Evolutionary conservation across 2,797 vertebrate species (phyloP).

Genomic region (Coregonus sp.): DNA sequence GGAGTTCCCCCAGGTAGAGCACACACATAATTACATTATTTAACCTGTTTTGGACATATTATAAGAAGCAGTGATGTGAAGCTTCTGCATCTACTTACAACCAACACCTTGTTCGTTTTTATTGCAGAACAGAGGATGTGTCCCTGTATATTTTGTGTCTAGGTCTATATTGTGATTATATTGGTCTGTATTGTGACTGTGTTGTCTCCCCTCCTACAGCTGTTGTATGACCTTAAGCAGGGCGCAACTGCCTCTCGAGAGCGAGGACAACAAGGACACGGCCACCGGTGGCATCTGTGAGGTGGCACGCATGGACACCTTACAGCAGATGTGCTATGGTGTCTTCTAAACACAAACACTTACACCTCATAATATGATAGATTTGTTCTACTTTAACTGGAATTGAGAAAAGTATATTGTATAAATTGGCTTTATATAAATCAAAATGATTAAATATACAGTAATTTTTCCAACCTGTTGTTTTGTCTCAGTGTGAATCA

Average conservation of each 20-base stretch:
- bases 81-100: background rate
- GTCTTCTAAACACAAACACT: background rate
- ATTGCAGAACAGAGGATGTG: too few species aligned
- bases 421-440: background rate
- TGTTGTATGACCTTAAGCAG: background rate
- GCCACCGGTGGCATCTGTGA: background rate
- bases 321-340: conserved; percentile 6
- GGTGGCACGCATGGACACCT: background rate
- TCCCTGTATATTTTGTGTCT: background rate
- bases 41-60: background rate
- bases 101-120: background rate
- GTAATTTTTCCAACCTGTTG: background rate
- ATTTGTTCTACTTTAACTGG: background rate
- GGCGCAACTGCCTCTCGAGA: background rate
- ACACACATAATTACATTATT: background rate
- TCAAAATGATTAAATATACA: background rate
- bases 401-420: background rate
- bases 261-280: background rate
- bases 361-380: background rate
- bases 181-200: too few species aligned
- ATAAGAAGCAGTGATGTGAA: background rate
- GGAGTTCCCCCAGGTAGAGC: conserved; percentile 19
- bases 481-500: background rate
- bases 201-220: too few species aligned
- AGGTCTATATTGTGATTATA: background rate